These are phyloP conservation scores for Colius striatus DNA, from an alignment of 2,113 vertebrate genomes.

Conservation along the genomic window DNA sequence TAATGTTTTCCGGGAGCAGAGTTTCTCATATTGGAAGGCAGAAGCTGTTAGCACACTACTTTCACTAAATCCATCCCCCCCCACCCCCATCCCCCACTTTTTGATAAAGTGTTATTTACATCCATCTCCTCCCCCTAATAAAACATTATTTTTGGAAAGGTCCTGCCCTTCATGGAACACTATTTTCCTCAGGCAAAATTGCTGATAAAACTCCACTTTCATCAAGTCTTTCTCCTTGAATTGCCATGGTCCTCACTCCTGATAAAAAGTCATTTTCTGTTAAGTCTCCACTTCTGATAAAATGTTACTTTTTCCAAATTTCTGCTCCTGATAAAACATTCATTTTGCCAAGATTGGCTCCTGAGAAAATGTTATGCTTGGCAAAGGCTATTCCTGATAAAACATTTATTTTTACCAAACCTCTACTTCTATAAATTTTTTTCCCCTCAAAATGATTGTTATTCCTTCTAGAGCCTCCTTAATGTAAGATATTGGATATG, in stretches of 20 bases:
- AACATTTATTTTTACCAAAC: slow-evolving; percentile 55
- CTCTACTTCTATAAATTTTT: slow-evolving; percentile 52
- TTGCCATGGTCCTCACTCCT: not conserved
- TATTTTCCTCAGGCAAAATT: slow-evolving; percentile 42
- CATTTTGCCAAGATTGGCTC: slow-evolving; percentile 59
- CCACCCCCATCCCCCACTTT: not conserved
- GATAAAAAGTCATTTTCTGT: slow-evolving; percentile 63
- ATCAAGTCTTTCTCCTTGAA: slow-evolving; percentile 44
- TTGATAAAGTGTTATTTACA: slow-evolving; percentile 56
- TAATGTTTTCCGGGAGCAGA: slow-evolving; percentile 63
- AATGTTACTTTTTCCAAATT: slow-evolving; percentile 53
- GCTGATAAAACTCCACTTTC: slow-evolving; percentile 48
- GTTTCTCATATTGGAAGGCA: slow-evolving; percentile 38
- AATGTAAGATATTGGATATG: slow-evolving; percentile 9
- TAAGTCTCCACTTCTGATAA: slow-evolving; percentile 52
- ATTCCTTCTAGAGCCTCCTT: slow-evolving; percentile 32
- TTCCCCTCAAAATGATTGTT: slow-evolving; percentile 50
- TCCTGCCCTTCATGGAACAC: slow-evolving; percentile 17
- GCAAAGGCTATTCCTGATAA: slow-evolving; percentile 2
- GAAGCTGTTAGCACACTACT: slow-evolving; percentile 60
- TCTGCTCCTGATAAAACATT: slow-evolving; percentile 52
- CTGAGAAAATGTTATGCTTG: slow-evolving; percentile 71
- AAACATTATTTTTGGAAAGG: slow-evolving; percentile 63
- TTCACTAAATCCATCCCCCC: slow-evolving; percentile 42
- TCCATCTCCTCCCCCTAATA: slow-evolving; percentile 31